A percentile compares a stretch with the other conserved stretches of the same genome.
These are phyloP conservation scores for Kryptolebias ocellatus DNA, from an alignment of 2,797 vertebrate genomes.

Conservation along the genomic window DNA sequence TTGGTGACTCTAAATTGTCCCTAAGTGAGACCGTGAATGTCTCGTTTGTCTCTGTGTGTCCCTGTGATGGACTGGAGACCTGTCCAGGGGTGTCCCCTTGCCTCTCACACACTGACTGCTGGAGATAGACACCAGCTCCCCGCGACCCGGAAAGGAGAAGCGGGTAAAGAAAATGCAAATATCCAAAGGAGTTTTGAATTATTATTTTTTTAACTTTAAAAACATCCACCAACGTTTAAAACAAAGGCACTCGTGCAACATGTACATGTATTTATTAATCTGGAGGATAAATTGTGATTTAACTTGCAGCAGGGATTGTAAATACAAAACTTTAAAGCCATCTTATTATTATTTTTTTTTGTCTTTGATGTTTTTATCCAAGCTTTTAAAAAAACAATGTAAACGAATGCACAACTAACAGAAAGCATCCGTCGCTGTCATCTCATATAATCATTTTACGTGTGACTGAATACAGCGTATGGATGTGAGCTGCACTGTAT, in stretches of 20 bases:
- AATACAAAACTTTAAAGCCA: neutral
- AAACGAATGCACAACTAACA: constrained; percentile 55
- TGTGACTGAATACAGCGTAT: constrained; percentile 66
- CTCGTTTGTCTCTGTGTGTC: too few species aligned
- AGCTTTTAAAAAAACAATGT: constrained; percentile 11
- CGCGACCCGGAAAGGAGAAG: too few species aligned
- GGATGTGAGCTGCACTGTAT: constrained; percentile 56
- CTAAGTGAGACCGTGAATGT: too few species aligned
- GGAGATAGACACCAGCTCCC: too few species aligned
- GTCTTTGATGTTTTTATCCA: constrained; percentile 8
- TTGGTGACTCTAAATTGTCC: too few species aligned
- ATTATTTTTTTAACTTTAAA: too few species aligned
- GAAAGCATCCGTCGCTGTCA: constrained; percentile 75
- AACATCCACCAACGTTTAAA: too few species aligned
- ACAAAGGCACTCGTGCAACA: too few species aligned
- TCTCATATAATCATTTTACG: constrained; percentile 64
- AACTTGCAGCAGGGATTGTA: neutral
- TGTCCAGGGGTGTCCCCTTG: too few species aligned
- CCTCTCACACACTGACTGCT: too few species aligned
- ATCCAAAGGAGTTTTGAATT: neutral
- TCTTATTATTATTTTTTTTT: neutral
- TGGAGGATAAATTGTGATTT: too few species aligned
- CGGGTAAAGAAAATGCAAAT: neutral
- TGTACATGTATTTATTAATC: neutral
- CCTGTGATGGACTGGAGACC: too few species aligned